Evolutionary conservation across 2,797 vertebrate species (phyloP).

Genomic region (Mormyrops attenuatus): DNA sequence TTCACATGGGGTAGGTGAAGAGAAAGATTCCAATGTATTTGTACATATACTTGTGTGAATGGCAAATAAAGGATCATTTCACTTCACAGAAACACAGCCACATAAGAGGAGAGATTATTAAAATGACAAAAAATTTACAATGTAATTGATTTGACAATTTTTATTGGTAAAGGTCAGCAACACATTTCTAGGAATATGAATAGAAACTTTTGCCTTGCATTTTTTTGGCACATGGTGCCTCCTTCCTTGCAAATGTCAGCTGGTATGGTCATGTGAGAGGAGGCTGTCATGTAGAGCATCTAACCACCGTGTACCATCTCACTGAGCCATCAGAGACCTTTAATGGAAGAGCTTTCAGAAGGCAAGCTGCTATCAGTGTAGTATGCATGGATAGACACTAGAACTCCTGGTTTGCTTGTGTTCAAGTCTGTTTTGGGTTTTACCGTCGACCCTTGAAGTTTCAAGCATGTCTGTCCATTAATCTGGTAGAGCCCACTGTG

Average conservation of each 20-base stretch:
- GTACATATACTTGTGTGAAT: not conserved
- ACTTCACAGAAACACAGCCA: not conserved
- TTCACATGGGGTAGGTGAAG: not conserved
- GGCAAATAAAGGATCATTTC: not conserved
- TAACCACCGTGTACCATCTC: not conserved
- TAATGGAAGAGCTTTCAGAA: not conserved
- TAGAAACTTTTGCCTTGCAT: not conserved
- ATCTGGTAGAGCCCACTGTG: not conserved
- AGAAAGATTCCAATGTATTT: not conserved
- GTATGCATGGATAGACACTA: not conserved
- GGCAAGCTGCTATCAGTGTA: not conserved
- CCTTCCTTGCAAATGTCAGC: not conserved
- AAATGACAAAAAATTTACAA: not conserved
- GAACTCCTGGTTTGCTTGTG: not conserved
- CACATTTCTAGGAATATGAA: not conserved
- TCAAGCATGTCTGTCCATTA: conserved; percentile 1
- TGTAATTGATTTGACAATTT: not conserved
- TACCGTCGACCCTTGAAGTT: not conserved
- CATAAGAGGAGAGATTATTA: not conserved
- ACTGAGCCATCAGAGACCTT: not conserved
- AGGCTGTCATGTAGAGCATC: not conserved
- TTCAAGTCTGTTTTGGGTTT: not conserved
- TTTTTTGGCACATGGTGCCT: not conserved
- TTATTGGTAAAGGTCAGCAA: not conserved
- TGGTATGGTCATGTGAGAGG: not conserved